Evolutionary conservation across 1,140 invertebrate species (phyloP).

Genomic region (Zaprionus vittiger): DNA sequence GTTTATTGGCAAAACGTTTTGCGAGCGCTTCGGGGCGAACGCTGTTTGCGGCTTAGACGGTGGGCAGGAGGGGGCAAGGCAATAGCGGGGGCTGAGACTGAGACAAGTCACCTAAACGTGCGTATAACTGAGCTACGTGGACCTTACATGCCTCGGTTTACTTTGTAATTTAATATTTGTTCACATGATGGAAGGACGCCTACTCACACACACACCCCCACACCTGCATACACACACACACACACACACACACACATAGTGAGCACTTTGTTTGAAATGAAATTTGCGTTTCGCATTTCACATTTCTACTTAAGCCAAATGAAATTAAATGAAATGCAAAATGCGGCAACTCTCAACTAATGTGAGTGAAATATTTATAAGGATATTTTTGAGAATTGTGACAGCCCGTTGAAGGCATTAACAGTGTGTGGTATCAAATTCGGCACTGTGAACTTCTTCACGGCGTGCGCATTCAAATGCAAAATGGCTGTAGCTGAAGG

Average conservation of each 20-base stretch:
- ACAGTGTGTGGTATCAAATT: conserved; percentile 8
- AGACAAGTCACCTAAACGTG: conserved; percentile 50
- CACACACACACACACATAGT: conserved; percentile 3
- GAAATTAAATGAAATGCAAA: conserved; percentile 60
- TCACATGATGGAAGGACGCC: conserved; percentile 17
- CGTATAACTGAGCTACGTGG: conserved; percentile 44
- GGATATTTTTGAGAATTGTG: conserved; percentile 42
- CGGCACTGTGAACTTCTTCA: neutral
- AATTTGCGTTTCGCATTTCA: conserved; percentile 53
- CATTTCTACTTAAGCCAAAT: conserved; percentile 53
- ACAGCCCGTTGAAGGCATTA: neutral
- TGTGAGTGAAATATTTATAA: conserved; percentile 43
- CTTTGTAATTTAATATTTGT: conserved; percentile 50
- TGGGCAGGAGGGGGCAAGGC: neutral
- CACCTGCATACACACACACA: neutral
- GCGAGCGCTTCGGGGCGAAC: conserved; percentile 23
- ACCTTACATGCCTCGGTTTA: conserved; percentile 19
- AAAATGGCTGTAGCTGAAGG: neutral
- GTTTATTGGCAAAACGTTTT: conserved; percentile 82
- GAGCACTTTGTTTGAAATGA: conserved; percentile 43
- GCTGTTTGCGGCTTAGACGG: neutral
- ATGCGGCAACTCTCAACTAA: conserved; percentile 30
- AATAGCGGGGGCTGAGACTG: neutral
- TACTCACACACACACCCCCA: neutral
- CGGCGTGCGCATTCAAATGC: neutral